Base-by-base conservation (phyloP, 2,888 invertebrate species). In the Eutolmus rufibarbis region DNA sequence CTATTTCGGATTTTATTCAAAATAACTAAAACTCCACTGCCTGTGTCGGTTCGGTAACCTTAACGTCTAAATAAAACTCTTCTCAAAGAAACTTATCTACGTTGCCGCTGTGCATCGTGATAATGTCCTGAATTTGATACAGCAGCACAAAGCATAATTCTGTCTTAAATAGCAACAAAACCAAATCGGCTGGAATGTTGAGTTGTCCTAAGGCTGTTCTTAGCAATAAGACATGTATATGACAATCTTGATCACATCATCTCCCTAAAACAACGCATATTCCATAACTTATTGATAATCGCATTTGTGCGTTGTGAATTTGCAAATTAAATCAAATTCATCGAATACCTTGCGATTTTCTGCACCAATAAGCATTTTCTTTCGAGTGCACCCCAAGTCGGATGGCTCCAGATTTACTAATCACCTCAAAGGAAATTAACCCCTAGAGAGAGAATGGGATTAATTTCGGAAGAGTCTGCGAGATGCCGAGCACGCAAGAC, bases 391-490 rank as follows among this genome's bases (percentile, higher is more conserved):
- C 78, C 23, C 40, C 5, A 78, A 78, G 43, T 40, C 19, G 43
- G 78, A 31, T 34, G 43, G 23, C 77, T 19, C 16, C 19, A 77
- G 78, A 81, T 51, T 51, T 31, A 31, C 31, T 81, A 56, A 40
- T 81, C 46, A 43, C 28, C 43, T 79, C 81, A 81, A 81, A 81
- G 56, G 34, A 40, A 56, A 51, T 56, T 81, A 81, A 56, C 66
- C 56, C 51, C 56, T 31, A 56, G 51, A 81, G 14, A 78, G 5
- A 46, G 46, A 81, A 56, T 81, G 9, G 81, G 34, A 81, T 81
- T 81, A 56, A 81, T 81, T 81, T 81, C 5, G 16, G 9, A 56
- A 56, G 81, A 81, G 57, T 56, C 56, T 66, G 28, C 28, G 9
- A 66, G 66, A 66, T 66, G 12, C 28, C 28, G 66, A 66, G 66